Percentiles rank a stretch among this genome's conserved stretches.
phyloP scores from a whole-genome alignment of 2,797 vertebrate species.

The Phrynocephalus vlangalii region DNA sequence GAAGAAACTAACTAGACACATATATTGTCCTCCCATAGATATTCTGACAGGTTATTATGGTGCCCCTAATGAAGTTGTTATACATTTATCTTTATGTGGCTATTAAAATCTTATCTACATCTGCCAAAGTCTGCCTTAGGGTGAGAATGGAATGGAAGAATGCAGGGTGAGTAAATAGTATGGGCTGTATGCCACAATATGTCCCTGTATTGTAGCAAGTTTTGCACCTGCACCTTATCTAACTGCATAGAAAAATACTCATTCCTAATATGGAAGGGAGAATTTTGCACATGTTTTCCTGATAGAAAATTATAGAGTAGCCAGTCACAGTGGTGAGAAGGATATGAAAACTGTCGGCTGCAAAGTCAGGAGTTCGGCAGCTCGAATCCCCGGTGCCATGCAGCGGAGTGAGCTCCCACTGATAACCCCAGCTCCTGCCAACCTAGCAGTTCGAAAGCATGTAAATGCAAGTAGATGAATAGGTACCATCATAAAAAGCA shows the following conservation, averaged over 20 bases:
- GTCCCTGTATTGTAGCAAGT: conserved; percentile 41
- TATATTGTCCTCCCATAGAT: conserved; percentile 78
- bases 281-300: conserved; percentile 41
- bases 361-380: too few species aligned
- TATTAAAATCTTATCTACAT: conserved; percentile 83
- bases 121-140: conserved; percentile 76
- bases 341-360: not conserved
- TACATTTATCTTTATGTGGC: conserved; percentile 81
- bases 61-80: conserved; percentile 82
- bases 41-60: conserved; percentile 77
- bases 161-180: conserved; percentile 25
- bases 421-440: too few species aligned
- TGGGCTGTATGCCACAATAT: conserved; percentile 55
- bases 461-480: too few species aligned
- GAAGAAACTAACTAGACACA: conserved; percentile 77
- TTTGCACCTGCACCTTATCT: conserved; percentile 50
- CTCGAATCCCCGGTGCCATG: too few species aligned
- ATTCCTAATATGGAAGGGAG: conserved; percentile 40
- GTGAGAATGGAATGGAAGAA: conserved; percentile 22
- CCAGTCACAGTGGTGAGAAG: conserved; percentile 57
- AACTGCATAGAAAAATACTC: conserved; percentile 30
- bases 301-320: conserved; percentile 47
- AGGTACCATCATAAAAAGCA: too few species aligned
- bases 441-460: too few species aligned
- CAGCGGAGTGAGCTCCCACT: too few species aligned